Evolutionary conservation across 1,140 invertebrate species (phyloP).

Genomic region (Drosophila cardini): DNA sequence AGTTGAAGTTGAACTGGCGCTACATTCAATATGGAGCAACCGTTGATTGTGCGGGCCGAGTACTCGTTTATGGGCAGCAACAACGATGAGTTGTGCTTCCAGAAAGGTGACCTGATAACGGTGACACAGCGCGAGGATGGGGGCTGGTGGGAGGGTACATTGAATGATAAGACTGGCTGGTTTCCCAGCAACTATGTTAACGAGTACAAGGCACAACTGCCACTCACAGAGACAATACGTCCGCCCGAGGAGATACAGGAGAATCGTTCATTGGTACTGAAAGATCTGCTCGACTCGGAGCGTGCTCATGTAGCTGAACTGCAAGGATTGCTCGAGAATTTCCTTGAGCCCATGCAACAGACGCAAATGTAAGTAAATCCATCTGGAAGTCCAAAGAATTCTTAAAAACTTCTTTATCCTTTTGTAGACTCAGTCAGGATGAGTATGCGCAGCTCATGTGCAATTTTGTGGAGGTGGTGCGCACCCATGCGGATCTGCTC

Average conservation of each 20-base stretch:
- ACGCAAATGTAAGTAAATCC: slow-evolving; percentile 91
- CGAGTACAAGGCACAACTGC: slow-evolving; percentile 90
- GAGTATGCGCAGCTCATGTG: slow-evolving; percentile 94
- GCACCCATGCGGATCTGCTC: slow-evolving; percentile 92
- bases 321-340: slow-evolving; percentile 92
- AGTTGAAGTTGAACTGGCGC: slow-evolving; percentile 1
- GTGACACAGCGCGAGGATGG: slow-evolving; percentile 96
- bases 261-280: slow-evolving; percentile 93
- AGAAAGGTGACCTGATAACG: slow-evolving; percentile 98
- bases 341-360: slow-evolving; percentile 92
- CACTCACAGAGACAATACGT: slow-evolving; percentile 85
- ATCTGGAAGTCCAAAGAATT: neutral
- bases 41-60: slow-evolving; percentile 93
- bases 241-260: slow-evolving; percentile 90
- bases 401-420: neutral
- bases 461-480: slow-evolving; percentile 94
- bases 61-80: slow-evolving; percentile 97
- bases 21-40: slow-evolving; percentile 85
- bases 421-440: slow-evolving; percentile 90
- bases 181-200: slow-evolving; percentile 99
- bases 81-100: slow-evolving; percentile 98
- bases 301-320: slow-evolving; percentile 94
- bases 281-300: slow-evolving; percentile 97
- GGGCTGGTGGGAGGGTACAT: slow-evolving; percentile 98
- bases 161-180: slow-evolving; percentile 98